A percentile compares a stretch with the other conserved stretches of the same genome.
phyloP scores from a whole-genome alignment of 2,888 invertebrate genomes.

The Ichneumoninae sp. region DNA sequence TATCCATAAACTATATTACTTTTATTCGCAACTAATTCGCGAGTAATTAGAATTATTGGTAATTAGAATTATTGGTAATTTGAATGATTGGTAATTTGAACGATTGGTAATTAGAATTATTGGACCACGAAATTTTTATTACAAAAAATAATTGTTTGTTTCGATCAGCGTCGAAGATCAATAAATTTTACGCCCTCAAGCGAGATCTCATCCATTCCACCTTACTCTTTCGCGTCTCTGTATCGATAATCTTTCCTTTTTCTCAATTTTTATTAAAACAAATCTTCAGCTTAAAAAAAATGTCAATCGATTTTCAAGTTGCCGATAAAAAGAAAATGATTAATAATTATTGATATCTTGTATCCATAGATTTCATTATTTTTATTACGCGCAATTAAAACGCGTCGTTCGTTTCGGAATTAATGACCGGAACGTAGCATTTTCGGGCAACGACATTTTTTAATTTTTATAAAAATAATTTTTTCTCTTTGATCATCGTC shows the following conservation, averaged over 20 bases:
- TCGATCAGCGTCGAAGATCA: background rate
- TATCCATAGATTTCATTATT: background rate
- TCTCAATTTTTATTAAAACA: background rate
- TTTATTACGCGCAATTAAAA: background rate
- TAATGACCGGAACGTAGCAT: too few species aligned
- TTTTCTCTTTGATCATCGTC: background rate
- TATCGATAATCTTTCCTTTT: constrained; percentile 20
- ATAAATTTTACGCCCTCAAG: constrained; percentile 41
- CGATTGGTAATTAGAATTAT: too few species aligned
- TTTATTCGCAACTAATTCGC: background rate
- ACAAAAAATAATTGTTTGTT: background rate
- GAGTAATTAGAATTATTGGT: too few species aligned
- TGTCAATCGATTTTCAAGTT: background rate
- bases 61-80: too few species aligned
- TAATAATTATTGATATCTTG: too few species aligned
- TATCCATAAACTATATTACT: background rate
- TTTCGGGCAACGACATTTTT: background rate
- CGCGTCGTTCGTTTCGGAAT: background rate
- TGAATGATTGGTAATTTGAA: too few species aligned
- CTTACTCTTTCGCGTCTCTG: constrained; percentile 1
- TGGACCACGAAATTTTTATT: background rate
- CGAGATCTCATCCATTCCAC: constrained; percentile 44
- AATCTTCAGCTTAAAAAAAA: background rate
- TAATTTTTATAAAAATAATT: background rate
- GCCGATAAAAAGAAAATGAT: background rate